Percentiles rank a stretch among this genome's conserved stretches.
Evolutionary conservation across 2,113 vertebrate genomes (phyloP).

Genomic region (Mirza zaza): DNA sequence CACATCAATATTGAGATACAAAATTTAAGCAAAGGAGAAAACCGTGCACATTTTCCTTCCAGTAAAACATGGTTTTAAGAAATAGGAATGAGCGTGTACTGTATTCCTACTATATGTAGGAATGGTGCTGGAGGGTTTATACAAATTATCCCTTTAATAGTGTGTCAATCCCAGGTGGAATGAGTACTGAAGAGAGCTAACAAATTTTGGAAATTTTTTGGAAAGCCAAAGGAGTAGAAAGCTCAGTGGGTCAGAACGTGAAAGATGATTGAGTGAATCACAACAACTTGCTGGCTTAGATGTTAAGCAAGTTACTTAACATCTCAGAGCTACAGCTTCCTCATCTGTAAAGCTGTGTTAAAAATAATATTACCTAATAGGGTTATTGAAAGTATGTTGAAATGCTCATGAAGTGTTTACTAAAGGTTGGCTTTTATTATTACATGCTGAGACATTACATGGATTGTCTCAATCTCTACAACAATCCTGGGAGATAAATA

Average conservation of each 20-base stretch:
- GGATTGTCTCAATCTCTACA: neutral
- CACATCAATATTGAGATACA: neutral
- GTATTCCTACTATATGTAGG: neutral
- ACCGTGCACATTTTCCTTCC: neutral
- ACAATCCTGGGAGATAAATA: neutral
- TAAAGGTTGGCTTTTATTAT: neutral
- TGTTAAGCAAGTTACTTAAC: neutral
- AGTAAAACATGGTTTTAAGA: neutral
- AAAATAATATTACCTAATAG: neutral
- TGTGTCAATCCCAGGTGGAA: neutral
- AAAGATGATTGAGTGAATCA: neutral
- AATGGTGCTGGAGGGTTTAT: neutral
- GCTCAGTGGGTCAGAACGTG: neutral
- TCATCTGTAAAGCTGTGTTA: neutral
- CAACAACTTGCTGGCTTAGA: neutral
- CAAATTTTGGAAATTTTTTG: neutral
- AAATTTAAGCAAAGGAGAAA: neutral
- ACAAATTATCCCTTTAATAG: neutral
- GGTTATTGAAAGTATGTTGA: neutral
- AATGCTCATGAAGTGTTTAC: neutral
- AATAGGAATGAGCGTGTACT: neutral
- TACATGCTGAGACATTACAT: neutral
- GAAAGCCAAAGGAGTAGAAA: neutral
- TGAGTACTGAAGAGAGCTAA: neutral
- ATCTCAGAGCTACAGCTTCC: neutral